A percentile compares a stretch with the other conserved stretches of the same genome.
These are phyloP conservation scores for Chymomyza procnemis DNA, from an alignment of 2,888 invertebrate genomes.

Conservation along the genomic window DNA sequence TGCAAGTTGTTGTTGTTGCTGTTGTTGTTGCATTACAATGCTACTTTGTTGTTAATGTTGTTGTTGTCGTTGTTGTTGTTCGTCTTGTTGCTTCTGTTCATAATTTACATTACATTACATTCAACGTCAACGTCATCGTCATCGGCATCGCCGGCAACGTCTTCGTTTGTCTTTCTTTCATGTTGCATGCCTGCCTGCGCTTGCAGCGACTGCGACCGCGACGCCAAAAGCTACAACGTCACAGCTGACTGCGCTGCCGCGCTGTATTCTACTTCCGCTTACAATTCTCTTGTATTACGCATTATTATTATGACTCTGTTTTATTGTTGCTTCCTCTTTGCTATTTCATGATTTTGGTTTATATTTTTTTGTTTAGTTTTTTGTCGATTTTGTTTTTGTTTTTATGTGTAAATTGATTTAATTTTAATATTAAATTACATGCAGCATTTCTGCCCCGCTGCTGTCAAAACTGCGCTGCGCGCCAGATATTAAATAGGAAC, in stretches of 20 bases:
- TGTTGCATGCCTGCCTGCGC: conserved; percentile 34
- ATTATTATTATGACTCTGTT: conserved; percentile 15
- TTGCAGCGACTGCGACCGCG: conserved; percentile 11
- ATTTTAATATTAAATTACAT: conserved; percentile 50
- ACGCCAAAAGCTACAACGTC: conserved; percentile 55
- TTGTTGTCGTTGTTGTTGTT: conserved; percentile 53
- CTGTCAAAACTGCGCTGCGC: neutral
- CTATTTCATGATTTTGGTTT: conserved; percentile 11
- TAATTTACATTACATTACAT: conserved; percentile 63
- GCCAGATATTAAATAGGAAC: neutral
- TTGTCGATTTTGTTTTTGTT: conserved; percentile 35
- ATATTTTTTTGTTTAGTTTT: neutral
- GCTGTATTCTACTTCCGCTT: conserved; percentile 53
- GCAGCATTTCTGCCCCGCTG: neutral
- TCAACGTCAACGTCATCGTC: neutral
- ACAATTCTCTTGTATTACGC: conserved; percentile 48
- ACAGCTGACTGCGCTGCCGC: conserved; percentile 64
- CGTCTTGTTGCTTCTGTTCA: conserved; percentile 39
- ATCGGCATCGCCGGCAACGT: conserved; percentile 17
- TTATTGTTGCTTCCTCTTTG: conserved; percentile 11
- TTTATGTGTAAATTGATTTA: conserved; percentile 57
- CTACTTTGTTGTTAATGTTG: neutral
- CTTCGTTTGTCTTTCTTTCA: conserved; percentile 53
- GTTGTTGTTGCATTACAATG: neutral
- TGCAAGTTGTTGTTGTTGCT: neutral